Evolutionary conservation across 1,140 invertebrate species (phyloP).

Genomic region (Hyles euphorbiae): DNA sequence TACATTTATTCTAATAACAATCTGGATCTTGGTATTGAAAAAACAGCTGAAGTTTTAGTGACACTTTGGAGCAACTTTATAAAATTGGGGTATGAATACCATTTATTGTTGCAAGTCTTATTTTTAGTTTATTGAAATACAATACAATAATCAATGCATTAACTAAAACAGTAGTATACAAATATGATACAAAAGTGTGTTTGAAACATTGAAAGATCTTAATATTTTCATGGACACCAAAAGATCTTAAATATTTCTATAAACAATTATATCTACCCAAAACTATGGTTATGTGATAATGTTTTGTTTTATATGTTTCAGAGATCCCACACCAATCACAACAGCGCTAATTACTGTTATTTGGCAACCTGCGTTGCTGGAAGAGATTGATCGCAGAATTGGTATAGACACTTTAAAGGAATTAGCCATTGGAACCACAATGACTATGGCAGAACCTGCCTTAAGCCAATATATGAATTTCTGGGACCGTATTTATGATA

Average conservation of each 20-base stretch:
- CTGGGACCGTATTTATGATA: constrained; percentile 55
- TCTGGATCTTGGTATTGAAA: constrained; percentile 14
- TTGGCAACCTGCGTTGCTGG: constrained; percentile 40
- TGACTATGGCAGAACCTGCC: neutral
- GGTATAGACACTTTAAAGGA: neutral
- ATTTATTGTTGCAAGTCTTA: neutral
- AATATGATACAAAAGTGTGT: too few species aligned
- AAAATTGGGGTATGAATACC: constrained; percentile 40
- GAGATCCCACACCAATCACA: constrained; percentile 60
- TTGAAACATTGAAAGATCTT: too few species aligned
- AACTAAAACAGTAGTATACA: too few species aligned
- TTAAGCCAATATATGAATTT: constrained; percentile 34
- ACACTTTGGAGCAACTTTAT: constrained; percentile 53
- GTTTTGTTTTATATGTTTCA: constrained; percentile 20
- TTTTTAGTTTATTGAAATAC: neutral
- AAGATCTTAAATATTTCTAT: too few species aligned
- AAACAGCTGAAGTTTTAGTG: constrained; percentile 29
- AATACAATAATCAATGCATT: too few species aligned
- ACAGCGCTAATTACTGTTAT: constrained; percentile 42
- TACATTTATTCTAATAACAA: constrained; percentile 1
- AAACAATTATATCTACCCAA: too few species aligned
- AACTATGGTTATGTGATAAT: too few species aligned
- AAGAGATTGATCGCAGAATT: neutral
- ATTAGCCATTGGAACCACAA: constrained; percentile 13
- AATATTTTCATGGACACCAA: too few species aligned